A percentile compares a stretch with the other conserved stretches of the same genome.
Conservation (phyloP, 2,113 vertebrate genomes). For the Phalacrocorax aristotelis region DNA sequence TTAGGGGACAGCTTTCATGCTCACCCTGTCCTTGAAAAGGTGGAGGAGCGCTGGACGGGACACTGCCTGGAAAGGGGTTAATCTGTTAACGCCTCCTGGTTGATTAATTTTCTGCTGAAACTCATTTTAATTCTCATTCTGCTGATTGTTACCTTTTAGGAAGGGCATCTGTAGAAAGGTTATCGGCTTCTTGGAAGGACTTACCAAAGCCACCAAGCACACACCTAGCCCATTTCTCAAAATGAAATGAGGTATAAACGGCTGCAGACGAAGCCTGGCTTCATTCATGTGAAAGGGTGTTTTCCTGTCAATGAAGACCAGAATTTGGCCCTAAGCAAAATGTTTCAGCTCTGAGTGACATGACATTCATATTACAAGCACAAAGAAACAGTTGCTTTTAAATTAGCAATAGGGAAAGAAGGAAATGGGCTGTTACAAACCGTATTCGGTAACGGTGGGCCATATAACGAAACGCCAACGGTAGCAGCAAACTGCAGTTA, state of each 20-base stretch:
- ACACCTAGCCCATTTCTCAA: not conserved
- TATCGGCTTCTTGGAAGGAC: conserved; percentile 22
- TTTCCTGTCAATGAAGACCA: not conserved
- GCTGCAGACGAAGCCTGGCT: not conserved
- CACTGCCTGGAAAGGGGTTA: not conserved
- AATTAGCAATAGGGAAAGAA: not conserved
- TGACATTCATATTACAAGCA: rapidly evolving
- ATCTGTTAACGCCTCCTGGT: not conserved
- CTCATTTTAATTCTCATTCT: conserved; percentile 19
- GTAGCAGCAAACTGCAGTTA: not conserved
- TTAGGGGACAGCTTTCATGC: not conserved
- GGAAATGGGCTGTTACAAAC: not conserved
- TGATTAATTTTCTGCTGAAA: conserved; percentile 14
- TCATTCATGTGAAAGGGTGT: not conserved
- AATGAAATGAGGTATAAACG: not conserved
- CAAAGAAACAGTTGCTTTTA: not conserved
- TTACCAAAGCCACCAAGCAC: not conserved
- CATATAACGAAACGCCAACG: not conserved
- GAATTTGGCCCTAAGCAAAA: not conserved
- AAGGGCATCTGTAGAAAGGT: not conserved
- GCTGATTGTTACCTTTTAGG: conserved; percentile 13
- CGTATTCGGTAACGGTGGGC: not conserved
- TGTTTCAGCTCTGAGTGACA: not conserved
- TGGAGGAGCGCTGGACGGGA: not conserved
- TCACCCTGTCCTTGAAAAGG: not conserved